These are phyloP conservation scores for Periphyllus acericola DNA, from an alignment of 2,888 invertebrate species.

Conservation along the genomic window DNA sequence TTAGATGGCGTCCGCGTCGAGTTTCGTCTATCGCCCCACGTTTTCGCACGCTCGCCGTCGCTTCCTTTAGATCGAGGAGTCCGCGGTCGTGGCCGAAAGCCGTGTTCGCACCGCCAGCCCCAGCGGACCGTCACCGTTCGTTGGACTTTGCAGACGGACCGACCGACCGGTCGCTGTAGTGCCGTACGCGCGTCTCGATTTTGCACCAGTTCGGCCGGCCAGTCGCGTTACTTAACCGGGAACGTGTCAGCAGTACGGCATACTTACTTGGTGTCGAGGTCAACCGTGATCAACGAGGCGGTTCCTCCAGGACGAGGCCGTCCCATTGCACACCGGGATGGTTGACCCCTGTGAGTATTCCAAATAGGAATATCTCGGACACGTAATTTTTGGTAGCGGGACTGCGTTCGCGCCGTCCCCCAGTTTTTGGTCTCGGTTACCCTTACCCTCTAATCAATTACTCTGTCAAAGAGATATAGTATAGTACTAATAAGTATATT, in stretches of 20 bases:
- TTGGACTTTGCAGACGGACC: too few species aligned
- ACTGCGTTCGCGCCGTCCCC: slow-evolving; percentile 63
- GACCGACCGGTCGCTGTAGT: background rate
- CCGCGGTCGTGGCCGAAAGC: background rate
- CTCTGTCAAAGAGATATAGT: too few species aligned
- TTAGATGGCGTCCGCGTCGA: background rate
- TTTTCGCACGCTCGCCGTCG: background rate
- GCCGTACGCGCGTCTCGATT: background rate
- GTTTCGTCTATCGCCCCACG: background rate
- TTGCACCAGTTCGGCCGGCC: background rate
- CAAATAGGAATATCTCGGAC: slow-evolving; percentile 78
- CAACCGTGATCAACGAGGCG: slow-evolving; percentile 77
- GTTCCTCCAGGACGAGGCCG: slow-evolving; percentile 78
- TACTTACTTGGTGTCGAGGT: slow-evolving; percentile 70
- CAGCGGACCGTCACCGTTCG: background rate
- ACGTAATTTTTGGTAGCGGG: slow-evolving; percentile 63
- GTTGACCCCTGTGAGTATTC: slow-evolving; percentile 81
- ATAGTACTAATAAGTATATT: too few species aligned
- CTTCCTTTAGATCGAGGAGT: too few species aligned
- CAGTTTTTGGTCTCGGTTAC: background rate
- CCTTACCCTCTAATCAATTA: too few species aligned
- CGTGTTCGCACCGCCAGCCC: too few species aligned
- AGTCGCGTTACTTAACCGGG: background rate
- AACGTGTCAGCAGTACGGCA: background rate
- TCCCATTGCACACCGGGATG: slow-evolving; percentile 79